phyloP scores from a whole-genome alignment of 2,797 vertebrate genomes.

The Acanthurus lineatus region DNA sequence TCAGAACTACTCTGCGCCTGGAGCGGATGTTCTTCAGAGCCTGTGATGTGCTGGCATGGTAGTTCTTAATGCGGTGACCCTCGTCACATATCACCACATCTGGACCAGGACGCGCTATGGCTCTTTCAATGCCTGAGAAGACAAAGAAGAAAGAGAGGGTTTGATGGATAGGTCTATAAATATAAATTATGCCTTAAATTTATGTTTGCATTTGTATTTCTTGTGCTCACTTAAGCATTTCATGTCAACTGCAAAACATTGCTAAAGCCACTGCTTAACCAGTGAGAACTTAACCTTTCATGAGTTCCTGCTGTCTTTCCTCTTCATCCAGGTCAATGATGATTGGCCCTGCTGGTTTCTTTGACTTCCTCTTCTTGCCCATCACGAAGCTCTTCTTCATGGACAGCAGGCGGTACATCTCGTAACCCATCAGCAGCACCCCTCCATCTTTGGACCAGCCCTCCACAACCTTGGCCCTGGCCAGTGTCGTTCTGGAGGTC shows the following conservation, averaged over 20 bases:
- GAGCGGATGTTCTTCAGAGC: constrained; percentile 98
- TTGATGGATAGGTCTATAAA: not conserved
- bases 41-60: constrained; percentile 98
- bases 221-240: not conserved
- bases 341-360: constrained; percentile 94
- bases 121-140: constrained; percentile 92
- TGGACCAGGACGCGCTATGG: constrained; percentile 94
- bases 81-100: constrained; percentile 99
- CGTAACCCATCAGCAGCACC: constrained; percentile 98
- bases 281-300: constrained; percentile 88
- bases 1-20: constrained; percentile 93
- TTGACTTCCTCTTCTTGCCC: constrained; percentile 96
- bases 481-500: constrained; percentile 89
- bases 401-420: constrained; percentile 98
- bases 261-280: not conserved
- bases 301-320: constrained; percentile 96
- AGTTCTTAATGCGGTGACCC: constrained; percentile 99
- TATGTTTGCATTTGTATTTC: not conserved
- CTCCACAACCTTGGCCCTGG: constrained; percentile 96
- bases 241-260: not conserved
- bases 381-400: constrained; percentile 98
- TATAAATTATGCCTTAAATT: not conserved
- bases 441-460: constrained; percentile 96
- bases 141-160: not conserved
- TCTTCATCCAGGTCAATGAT: constrained; percentile 99